Conservation (phyloP, 1,140 invertebrate genomes). For the Amphibalanus amphitrite region DNA sequence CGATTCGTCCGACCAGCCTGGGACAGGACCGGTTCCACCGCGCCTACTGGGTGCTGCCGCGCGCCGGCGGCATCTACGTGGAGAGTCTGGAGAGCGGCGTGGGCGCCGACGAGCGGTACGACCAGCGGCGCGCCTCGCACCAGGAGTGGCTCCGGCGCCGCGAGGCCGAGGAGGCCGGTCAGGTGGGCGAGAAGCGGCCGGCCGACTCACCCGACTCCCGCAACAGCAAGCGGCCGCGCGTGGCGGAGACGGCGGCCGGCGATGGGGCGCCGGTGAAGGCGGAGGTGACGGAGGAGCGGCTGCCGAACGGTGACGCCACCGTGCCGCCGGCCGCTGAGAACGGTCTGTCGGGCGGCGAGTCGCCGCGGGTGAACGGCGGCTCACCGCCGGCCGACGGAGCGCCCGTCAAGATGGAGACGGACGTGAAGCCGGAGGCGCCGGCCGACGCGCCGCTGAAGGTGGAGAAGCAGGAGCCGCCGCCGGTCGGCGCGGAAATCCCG, state of each 20-base stretch:
- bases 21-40: conserved; percentile 87
- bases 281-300: neutral
- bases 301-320: neutral
- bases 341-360: neutral
- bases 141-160: too few species aligned
- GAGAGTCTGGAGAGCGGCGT: conserved; percentile 73
- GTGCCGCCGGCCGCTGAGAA: neutral
- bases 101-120: neutral
- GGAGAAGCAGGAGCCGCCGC: too few species aligned
- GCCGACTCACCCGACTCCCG: neutral
- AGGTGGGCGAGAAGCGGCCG: neutral
- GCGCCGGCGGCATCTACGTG: conserved; percentile 70
- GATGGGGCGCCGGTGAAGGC: neutral
- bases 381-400: too few species aligned
- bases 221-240: neutral
- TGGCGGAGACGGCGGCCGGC: neutral
- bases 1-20: conserved; percentile 59
- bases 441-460: too few species aligned
- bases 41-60: conserved; percentile 80
- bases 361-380: neutral
- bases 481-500: too few species aligned
- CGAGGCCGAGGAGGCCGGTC: neutral
- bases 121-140: neutral
- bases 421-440: neutral
- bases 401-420: neutral